Evolutionary conservation across 2,888 invertebrate genomes (phyloP).

Genomic region (Serripes groenlandicus): DNA sequence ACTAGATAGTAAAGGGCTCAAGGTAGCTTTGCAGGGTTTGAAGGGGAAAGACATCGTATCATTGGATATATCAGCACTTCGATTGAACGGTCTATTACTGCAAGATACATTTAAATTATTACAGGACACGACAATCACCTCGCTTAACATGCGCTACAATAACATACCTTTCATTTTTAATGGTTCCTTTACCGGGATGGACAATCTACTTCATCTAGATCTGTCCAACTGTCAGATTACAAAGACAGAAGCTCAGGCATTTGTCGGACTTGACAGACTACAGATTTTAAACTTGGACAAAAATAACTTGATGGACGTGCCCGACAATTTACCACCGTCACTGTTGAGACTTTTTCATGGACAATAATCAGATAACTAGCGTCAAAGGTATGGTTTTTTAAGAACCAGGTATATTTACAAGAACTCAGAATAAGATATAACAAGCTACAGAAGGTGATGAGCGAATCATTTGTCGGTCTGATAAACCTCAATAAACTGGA

Average conservation of each 20-base stretch:
- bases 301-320: constrained; percentile 70
- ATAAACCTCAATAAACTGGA: constrained; percentile 92
- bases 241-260: constrained; percentile 60
- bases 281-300: constrained; percentile 69
- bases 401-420: constrained; percentile 91
- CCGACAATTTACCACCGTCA: constrained; percentile 69
- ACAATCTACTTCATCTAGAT: constrained; percentile 70
- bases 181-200: constrained; percentile 69
- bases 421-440: constrained; percentile 95
- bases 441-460: constrained; percentile 92
- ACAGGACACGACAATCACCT: constrained; percentile 65
- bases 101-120: constrained; percentile 72
- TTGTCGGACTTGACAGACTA: constrained; percentile 70
- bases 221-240: constrained; percentile 69
- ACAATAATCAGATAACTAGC: constrained; percentile 90
- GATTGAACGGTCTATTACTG: constrained; percentile 68
- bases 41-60: constrained; percentile 66
- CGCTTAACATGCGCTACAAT: constrained; percentile 74
- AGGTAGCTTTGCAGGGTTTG: constrained; percentile 65
- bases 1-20: constrained; percentile 63
- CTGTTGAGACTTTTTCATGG: constrained; percentile 71
- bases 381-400: constrained; percentile 94
- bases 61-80: constrained; percentile 73
- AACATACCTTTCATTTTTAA: constrained; percentile 62
- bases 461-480: constrained; percentile 85